Evolutionary conservation across 2,888 invertebrate genomes (phyloP).

Genomic region (Sabellastarte sp.): DNA sequence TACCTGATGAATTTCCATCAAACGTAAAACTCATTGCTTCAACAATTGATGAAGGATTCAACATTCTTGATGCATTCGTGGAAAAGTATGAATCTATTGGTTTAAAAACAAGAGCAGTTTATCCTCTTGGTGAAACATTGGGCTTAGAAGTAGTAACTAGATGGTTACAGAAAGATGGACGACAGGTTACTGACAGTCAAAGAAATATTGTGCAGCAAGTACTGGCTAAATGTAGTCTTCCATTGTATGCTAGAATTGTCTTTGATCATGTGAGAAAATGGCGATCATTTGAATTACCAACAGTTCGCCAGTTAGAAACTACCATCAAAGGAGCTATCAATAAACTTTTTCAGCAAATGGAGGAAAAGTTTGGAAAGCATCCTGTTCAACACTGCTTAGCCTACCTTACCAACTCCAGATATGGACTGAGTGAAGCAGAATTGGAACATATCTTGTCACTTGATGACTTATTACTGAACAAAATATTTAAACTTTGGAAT

Average conservation of each 20-base stretch:
- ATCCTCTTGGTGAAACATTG: conserved; percentile 7
- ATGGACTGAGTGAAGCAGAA: conserved; percentile 21
- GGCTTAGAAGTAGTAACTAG: conserved; percentile 14
- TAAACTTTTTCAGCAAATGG: conserved; percentile 18
- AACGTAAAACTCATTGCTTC: conserved; percentile 10
- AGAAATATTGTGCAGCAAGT: conserved; percentile 1
- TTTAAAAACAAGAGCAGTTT: neutral
- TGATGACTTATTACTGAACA: conserved; percentile 5
- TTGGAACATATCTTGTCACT: conserved; percentile 12
- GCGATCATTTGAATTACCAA: conserved; percentile 15
- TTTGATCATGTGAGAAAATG: conserved; percentile 20
- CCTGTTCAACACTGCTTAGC: conserved; percentile 18
- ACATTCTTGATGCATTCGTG: neutral
- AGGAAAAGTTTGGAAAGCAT: conserved; percentile 18
- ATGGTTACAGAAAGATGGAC: conserved; percentile 8
- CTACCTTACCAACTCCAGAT: conserved; percentile 18
- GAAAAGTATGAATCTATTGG: neutral
- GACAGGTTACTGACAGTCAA: conserved; percentile 4
- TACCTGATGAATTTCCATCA: conserved; percentile 4
- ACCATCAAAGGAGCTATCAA: conserved; percentile 16
- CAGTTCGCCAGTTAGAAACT: neutral
- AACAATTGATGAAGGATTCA: conserved; percentile 2
- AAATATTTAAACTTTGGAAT: neutral
- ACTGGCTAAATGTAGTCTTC: conserved; percentile 20
- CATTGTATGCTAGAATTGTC: conserved; percentile 20